Conservation (phyloP, 2,797 vertebrate species). For the Aulostomus chinensis region DNA sequence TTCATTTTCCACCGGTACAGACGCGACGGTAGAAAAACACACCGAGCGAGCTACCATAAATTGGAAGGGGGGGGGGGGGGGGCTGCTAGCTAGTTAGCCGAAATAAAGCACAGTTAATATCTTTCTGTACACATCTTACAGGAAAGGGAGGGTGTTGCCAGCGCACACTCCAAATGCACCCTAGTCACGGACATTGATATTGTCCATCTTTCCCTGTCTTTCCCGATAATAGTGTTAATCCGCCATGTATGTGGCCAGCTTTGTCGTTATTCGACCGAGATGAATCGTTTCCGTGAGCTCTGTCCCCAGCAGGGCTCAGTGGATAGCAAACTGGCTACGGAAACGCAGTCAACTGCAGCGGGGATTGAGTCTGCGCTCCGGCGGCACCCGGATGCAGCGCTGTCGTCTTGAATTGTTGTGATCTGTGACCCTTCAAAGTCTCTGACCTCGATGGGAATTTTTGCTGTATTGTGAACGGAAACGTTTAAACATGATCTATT, state of each 20-base stretch:
- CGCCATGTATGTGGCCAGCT: constrained; percentile 54
- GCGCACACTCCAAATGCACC: constrained; percentile 56
- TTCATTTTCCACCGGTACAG: constrained; percentile 83
- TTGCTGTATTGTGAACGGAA: background rate
- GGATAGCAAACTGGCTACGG: constrained; percentile 73
- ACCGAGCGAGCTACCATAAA: constrained; percentile 63
- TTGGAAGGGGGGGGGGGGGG: constrained; percentile 14
- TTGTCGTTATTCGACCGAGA: constrained; percentile 54
- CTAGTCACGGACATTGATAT: constrained; percentile 38
- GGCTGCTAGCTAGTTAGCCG: constrained; percentile 68
- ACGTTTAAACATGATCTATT: too few relatives aligned
- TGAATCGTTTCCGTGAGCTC: constrained; percentile 60
- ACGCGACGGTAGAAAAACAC: constrained; percentile 44
- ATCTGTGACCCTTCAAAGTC: constrained; percentile 21
- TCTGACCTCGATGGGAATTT: constrained; percentile 1
- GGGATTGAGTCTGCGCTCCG: constrained; percentile 71
- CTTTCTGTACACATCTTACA: constrained; percentile 64
- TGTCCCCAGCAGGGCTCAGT: constrained; percentile 56
- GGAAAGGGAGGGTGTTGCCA: constrained; percentile 71
- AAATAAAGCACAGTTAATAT: constrained; percentile 73
- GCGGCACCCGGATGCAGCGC: constrained; percentile 71
- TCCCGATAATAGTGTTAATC: constrained; percentile 36
- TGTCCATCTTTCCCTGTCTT: constrained; percentile 26
- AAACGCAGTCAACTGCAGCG: constrained; percentile 78
- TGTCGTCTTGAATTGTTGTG: constrained; percentile 17